phyloP scores from a whole-genome alignment of 2,797 vertebrate genomes.

The Alectoris magna region DNA sequence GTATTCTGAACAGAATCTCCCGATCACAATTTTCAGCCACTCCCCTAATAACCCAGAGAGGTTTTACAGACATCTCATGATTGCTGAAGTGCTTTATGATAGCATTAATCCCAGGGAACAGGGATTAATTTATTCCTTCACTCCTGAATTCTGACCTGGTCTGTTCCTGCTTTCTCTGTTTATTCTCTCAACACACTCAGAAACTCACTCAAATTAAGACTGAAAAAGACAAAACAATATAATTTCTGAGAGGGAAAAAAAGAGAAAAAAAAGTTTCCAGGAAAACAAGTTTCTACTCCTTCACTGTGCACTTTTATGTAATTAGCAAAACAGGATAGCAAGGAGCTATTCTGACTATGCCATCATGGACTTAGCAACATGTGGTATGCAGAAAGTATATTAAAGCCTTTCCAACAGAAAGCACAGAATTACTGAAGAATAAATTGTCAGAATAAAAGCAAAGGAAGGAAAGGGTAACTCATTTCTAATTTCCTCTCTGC shows the following conservation, averaged over 20 bases:
- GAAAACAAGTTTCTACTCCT: not conserved
- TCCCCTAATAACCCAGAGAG: not conserved
- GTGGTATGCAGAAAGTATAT: not conserved
- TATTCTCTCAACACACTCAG: not conserved
- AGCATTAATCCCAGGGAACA: not conserved
- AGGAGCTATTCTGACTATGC: not conserved
- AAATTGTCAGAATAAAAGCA: not conserved
- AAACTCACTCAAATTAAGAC: not conserved
- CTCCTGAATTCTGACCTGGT: constrained; percentile 7
- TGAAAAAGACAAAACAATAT: not conserved
- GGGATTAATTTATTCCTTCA: not conserved
- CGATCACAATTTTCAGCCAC: not conserved
- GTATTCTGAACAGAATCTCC: not conserved
- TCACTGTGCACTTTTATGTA: not conserved
- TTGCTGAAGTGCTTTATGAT: not conserved
- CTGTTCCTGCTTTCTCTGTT: not conserved
- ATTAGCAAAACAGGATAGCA: not conserved
- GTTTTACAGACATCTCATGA: not conserved
- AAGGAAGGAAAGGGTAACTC: not conserved
- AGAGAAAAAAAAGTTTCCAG: not conserved
- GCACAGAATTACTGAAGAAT: not conserved
- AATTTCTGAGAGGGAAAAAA: not conserved
- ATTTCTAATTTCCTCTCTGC: not conserved
- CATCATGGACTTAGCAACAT: not conserved
- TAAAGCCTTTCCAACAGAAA: not conserved